Evolutionary conservation across 2,797 vertebrate genomes (phyloP), one percentile per base, ranked within the genome.

Genomic region (Dallia pectoralis): DNA sequence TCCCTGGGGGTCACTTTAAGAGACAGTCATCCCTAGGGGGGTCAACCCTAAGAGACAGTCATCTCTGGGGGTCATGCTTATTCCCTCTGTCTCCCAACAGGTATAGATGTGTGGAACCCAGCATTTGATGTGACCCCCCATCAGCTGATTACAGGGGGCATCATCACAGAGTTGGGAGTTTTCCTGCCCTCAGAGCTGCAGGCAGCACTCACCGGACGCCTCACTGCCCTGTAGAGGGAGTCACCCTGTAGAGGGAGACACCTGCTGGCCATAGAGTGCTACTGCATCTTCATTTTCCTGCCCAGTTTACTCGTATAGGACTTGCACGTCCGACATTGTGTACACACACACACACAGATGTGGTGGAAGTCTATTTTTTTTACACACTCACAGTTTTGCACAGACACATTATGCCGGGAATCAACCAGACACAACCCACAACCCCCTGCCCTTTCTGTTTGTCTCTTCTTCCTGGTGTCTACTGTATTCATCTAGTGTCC

Each of bases 71-170:
- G 14, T 62, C 66, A n/a, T 29, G 36, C 71, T 69, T 27, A 29
- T 22, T 14, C 8, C 22, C 29, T 30, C 32, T 14, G 4, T 32
- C 25, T 11, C 51, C 47, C 47, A 12, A 9, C 86, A 98, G 96
- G 94, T n/a, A 93, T 98, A 3, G 92, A 90, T 0, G 95, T 98
- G 48, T 97, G 96, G 96, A 98, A 97, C 87, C 96, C 96, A 0
- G 94, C 95, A 0, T 98, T 98, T 0, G 96, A 98, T 12, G 93
- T 98, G 77, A 97, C 96, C 19, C 96, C 96, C n/a, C 95, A 96
- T 14, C 91, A 96, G 84, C 93, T 98, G 77, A 97, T 98, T 89
- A 97, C 96, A 0, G 96, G 95, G 0, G 96, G 95, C 73, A 96
- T 98, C 90, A 93, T 97, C 87, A 97, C 96, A 0, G 96, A 98